Base-by-base conservation (phyloP, 1,140 invertebrate genomes). In the Halictus rubicundus region DNA sequence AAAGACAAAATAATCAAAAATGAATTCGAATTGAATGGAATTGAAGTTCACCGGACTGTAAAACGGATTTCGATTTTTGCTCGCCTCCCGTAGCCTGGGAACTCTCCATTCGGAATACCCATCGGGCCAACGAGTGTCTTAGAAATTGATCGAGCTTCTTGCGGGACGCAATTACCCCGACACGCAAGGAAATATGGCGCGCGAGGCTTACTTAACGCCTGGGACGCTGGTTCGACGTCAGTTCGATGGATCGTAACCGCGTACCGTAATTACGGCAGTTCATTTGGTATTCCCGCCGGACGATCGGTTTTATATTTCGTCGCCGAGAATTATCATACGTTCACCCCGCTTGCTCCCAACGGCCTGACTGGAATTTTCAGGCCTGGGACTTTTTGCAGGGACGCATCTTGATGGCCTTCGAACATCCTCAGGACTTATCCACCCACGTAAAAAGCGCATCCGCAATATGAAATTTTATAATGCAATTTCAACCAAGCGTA, bases 301-400 rank as follows among this genome's bases (percentile, higher is more conserved):
- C 23, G n/a, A 12, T 19, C 6, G 16, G 37, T 74, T 74, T 79
- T 79, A 25, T 74, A 73, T 66, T 74, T 74, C 39, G n/a, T 60
- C 10, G n/a, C 21, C 3, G 21, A 4, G 60, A 78, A 65, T 60
- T 66, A 61, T 74, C 64, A 39, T 60, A 27, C n/a, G 23, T n/a
- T 27, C 49, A 42, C n/a, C 64, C 42, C 68, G 16, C n/a, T 16
- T 0, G 32, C 19, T n/a, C n/a, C 46, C 8, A 1, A 9, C 21
- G n/a, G 54, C 9, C 12, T 1, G 59, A 46, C 64, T 74, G 27
- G 60, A 74, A 66, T 68, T 60, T 74, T 80, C 46, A 32, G 23
- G 61, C n/a, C 5, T 32, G 42, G 10, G 10, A 46, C 10, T 46
- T 46, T 46, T 9, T 46, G 10, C 42, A 46, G 42, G 14, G 14